Base-by-base conservation (phyloP, 2,888 invertebrate genomes). In the Orthosia gothica region DNA sequence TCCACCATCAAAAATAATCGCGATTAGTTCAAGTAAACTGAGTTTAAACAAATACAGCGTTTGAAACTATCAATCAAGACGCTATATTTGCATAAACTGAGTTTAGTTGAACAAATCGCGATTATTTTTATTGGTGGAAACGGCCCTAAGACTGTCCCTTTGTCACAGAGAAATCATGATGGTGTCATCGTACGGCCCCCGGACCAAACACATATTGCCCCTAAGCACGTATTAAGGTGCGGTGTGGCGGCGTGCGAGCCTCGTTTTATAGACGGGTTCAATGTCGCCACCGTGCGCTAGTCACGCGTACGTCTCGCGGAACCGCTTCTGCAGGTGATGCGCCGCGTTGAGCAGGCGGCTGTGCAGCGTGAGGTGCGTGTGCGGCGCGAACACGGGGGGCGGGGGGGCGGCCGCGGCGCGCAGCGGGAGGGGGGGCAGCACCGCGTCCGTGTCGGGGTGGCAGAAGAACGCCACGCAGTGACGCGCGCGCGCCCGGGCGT, bases 381-480 rank as follows among this genome's bases (percentile, higher is more conserved):
- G 92, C 89, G 96, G 93, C 85, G 96, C 83, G 94, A 94, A 89
- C 90, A 91, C 71, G 79, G 95, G 96, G 9, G 96, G 93, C 50
- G 94, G 89, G 76, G 95, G 94, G 11, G 94, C 89, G 74, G 96
- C 95, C 9, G 91, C 88, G 32, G 93, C 92, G 80, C 95, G 96
- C 26, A 93, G 93, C 5, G 97, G 96, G 74, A 97, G 91, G 16
- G 97, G 94, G 40, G 97, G 96, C 71, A 97, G 93, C 59, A 91
- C 88, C 11, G 97, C 96, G 79, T 96, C 95, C 84, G 95, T 94
- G 94, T 98, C 98, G 3, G 98, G 98, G 94, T 98, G 98, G 87
- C 98, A 98, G 95, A 98, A 98, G 95, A 97, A 98, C 47, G 98
- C 98, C 81, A 98, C 97, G 86, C 98, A 98, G 94, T 98, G 98